phyloP scores from a whole-genome alignment of 2,888 invertebrate genomes.

The Conops quadrifasciatus region DNA sequence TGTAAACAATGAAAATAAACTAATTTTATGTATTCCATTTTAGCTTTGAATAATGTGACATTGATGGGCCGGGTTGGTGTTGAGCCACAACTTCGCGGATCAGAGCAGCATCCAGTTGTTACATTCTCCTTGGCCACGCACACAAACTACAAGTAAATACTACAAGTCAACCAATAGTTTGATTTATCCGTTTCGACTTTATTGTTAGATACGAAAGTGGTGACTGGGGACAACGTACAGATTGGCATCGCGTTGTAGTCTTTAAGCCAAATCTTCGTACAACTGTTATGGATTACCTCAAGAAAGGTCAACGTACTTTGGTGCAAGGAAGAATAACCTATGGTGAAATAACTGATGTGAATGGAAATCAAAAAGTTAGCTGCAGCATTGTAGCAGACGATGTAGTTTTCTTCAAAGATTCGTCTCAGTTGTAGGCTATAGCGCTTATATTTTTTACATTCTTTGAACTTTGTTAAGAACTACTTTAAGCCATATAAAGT shows the following conservation, averaged over 20 bases:
- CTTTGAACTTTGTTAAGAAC: background rate
- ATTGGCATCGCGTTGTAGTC: conserved; percentile 90
- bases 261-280: conserved; percentile 87
- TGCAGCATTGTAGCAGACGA: conserved; percentile 88
- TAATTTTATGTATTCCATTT: background rate
- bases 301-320: conserved; percentile 86
- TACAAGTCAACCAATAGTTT: background rate
- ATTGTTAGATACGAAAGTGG: conserved; percentile 73
- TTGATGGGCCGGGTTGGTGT: conserved; percentile 87
- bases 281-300: conserved; percentile 78
- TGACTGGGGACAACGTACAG: conserved; percentile 84
- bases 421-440: conserved; percentile 8
- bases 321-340: conserved; percentile 85
- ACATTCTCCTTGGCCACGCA: conserved; percentile 92
- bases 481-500: conserved; percentile 22
- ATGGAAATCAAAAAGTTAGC: conserved; percentile 76
- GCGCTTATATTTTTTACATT: background rate
- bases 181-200: background rate
- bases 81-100: conserved; percentile 88
- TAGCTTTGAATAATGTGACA: conserved; percentile 85
- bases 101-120: conserved; percentile 82
- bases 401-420: conserved; percentile 78
- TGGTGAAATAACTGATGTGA: conserved; percentile 82
- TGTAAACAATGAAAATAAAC: conserved; percentile 2
- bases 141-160: conserved; percentile 75